Percentiles rank a stretch among this genome's conserved stretches.
Evolutionary conservation across 92 coral and sea anemone species (phyloP).

Genomic region (Zoanthus sociatus): DNA sequence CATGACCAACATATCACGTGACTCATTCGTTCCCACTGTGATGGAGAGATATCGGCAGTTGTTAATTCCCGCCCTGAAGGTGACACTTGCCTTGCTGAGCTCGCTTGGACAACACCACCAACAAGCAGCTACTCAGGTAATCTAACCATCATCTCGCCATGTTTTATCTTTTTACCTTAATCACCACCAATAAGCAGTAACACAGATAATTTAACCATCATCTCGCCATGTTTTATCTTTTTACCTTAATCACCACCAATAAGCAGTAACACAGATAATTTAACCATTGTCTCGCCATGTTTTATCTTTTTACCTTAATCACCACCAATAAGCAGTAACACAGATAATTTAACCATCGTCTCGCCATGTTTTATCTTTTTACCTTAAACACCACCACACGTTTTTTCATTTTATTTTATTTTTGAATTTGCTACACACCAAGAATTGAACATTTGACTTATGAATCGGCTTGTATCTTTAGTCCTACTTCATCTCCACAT

Average conservation of each 20-base stretch:
- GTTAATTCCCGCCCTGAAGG: constrained; percentile 89
- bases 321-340: too few species aligned
- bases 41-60: constrained; percentile 93
- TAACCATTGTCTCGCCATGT: too few species aligned
- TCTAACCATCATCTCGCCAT: not conserved
- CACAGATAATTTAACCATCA: too few species aligned
- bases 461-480: too few species aligned
- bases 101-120: constrained; percentile 91
- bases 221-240: not conserved
- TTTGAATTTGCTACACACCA: too few species aligned
- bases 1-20: constrained; percentile 58
- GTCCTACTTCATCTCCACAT: too few species aligned
- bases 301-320: not conserved
- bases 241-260: not conserved
- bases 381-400: not conserved
- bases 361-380: not conserved
- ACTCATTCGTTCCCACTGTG: constrained; percentile 87
- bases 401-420: too few species aligned
- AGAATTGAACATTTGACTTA: too few species aligned
- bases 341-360: too few species aligned
- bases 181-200: too few species aligned
- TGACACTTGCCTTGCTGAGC: constrained; percentile 84
- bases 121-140: constrained; percentile 91
- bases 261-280: too few species aligned
- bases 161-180: not conserved